A percentile compares a stretch with the other conserved stretches of the same genome.
Evolutionary conservation across 2,797 vertebrate species (phyloP).

Genomic region (Helarctos malayanus): DNA sequence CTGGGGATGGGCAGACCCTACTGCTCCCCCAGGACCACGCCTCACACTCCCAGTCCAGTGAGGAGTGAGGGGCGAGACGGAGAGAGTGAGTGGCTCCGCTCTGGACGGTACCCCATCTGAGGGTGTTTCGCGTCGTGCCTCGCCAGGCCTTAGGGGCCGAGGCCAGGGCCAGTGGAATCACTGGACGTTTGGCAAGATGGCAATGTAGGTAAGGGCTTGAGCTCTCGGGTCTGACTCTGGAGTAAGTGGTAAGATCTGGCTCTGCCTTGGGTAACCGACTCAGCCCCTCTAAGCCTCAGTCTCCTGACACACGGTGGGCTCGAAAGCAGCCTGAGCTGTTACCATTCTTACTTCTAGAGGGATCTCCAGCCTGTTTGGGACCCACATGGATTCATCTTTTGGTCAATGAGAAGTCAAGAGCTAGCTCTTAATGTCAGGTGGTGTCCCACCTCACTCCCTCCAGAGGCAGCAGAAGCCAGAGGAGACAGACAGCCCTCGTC

Average conservation of each 20-base stretch:
- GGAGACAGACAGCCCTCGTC: neutral
- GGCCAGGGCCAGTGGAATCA: neutral
- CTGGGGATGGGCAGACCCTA: neutral
- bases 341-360: neutral
- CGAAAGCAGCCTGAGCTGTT: neutral
- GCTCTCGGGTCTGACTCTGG: neutral
- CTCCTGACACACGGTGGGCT: neutral
- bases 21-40: neutral
- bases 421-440: neutral
- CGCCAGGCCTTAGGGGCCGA: neutral
- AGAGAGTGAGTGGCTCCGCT: neutral
- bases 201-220: neutral
- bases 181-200: neutral
- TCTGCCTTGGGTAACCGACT: neutral
- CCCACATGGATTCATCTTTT: neutral
- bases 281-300: neutral
- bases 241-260: neutral
- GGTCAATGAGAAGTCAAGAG: neutral
- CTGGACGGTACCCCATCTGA: neutral
- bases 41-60: neutral
- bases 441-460: neutral
- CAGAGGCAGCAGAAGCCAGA: neutral
- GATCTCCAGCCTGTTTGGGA: neutral
- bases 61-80: neutral
- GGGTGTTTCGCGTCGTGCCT: fast-evolving